Evolutionary conservation across 1,140 invertebrate species (phyloP), one percentile per base, ranked within the genome.

Genomic region (Euwallacea similis): DNA sequence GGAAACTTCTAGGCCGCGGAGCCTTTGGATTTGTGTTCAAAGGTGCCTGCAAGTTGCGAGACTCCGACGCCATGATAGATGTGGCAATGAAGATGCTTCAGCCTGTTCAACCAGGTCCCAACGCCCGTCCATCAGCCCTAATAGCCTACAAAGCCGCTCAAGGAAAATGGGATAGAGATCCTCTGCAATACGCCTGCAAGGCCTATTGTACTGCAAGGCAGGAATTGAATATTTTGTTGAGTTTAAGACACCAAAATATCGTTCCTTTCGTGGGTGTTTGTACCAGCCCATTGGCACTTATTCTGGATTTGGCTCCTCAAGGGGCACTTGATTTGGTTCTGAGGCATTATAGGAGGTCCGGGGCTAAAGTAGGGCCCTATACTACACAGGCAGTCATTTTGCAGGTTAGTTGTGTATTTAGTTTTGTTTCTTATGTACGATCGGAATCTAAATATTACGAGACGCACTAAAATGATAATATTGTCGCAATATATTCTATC

Each of bases 21-120:
- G 96, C 96, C 0, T 99, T 99, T 85, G 97, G 98, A 0, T 97
- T 98, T 80, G 98, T 99, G 0, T 97, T 97, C 80, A 90, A 91
- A 78, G 96, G 89, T 0, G 87, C 86, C 2, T 92, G 93, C 81
- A 88, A 89, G 68, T 75, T 89, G 8, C 83, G 88, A 41, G 84
- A 87, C 0, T 83, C 85, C 6, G 81, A 87, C 72, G 81, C 82
- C 8, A 84, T 86, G 53, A 84, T 87, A 8, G 87, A 93, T 72
- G 95, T 98, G 0, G 97, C 97, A 0, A 90, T 98, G 81, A 99
- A 99, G 83, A 95, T 97, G 88, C 81, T 98, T 43, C 95, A 98
- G 79, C 96, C 96, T 0, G 92, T 97, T 8, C 92, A 95, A 56
- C 95, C 95, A 2, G 94, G 93, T 15, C 84, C 88, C 0, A 88